Conservation (phyloP, 2,888 invertebrate genomes). For the Xestoiulus laeticollis region DNA sequence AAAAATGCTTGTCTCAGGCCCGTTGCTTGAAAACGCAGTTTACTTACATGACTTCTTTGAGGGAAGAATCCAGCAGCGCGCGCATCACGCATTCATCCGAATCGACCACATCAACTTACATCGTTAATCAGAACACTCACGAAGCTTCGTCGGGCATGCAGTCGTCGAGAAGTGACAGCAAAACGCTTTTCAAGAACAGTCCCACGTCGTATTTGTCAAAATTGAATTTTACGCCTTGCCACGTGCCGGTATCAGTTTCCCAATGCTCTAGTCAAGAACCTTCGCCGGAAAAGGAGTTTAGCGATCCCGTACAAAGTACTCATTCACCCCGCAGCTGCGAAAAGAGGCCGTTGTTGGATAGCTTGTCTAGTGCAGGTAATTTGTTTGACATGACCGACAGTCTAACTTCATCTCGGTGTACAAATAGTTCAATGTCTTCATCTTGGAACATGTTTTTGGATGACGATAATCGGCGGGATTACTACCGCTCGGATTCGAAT, state of each 20-base stretch:
- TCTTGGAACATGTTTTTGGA: constrained; percentile 44
- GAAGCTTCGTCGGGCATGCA: background rate
- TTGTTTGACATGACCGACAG: constrained; percentile 34
- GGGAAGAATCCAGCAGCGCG: constrained; percentile 45
- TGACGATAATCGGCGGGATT: constrained; percentile 29
- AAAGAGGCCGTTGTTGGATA: constrained; percentile 27
- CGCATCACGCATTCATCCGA: background rate
- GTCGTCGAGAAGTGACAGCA: background rate
- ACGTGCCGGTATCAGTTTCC: constrained; percentile 53
- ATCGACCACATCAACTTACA: constrained; percentile 35
- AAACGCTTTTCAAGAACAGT: constrained; percentile 57
- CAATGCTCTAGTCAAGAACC: constrained; percentile 48
- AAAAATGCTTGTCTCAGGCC: background rate
- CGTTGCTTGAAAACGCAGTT: constrained; percentile 44
- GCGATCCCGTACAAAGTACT: background rate
- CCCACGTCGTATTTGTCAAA: constrained; percentile 63
- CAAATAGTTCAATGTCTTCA: constrained; percentile 46
- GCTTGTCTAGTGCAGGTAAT: background rate
- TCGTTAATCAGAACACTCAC: constrained; percentile 11
- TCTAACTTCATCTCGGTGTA: constrained; percentile 51
- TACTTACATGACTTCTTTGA: constrained; percentile 43
- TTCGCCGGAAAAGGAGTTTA: constrained; percentile 31
- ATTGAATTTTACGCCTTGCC: constrained; percentile 63
- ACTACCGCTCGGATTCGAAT: constrained; percentile 49
- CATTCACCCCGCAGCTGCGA: constrained; percentile 29